Evolutionary conservation across 2,888 invertebrate genomes (phyloP).

Genomic region (Pristionchus arcanus): DNA sequence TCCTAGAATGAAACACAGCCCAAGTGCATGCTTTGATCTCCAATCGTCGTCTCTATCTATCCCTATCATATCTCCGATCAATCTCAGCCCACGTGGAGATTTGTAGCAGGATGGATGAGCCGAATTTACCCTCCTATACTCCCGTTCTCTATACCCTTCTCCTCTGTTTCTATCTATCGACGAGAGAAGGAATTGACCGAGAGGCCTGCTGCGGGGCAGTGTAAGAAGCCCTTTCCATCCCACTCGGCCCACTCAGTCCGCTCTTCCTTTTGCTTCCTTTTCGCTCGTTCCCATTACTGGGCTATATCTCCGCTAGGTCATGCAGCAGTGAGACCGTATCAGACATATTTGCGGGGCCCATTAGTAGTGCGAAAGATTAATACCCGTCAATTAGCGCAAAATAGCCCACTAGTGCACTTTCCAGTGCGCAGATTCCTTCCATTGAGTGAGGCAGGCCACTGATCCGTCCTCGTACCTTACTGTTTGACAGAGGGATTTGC

Average conservation of each 20-base stretch:
- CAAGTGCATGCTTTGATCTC: slow-evolving; percentile 29
- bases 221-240: slow-evolving; percentile 37
- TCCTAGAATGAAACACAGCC: background rate
- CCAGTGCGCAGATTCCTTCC: background rate
- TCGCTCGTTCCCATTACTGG: too few species aligned
- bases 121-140: background rate
- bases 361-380: too few species aligned
- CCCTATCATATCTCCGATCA: background rate
- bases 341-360: too few species aligned
- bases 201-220: background rate
- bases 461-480: slow-evolving; percentile 31
- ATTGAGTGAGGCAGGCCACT: background rate
- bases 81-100: slow-evolving; percentile 33
- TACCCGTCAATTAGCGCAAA: too few species aligned
- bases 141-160: background rate
- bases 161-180: background rate
- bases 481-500: background rate
- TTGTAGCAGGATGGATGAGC: background rate
- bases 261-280: background rate
- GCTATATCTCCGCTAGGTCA: too few species aligned
- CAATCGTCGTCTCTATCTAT: background rate
- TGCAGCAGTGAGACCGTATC: too few species aligned
- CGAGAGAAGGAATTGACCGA: slow-evolving; percentile 3
- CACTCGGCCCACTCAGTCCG: slow-evolving; percentile 9
- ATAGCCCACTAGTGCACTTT: background rate